phyloP scores from a whole-genome alignment of 37 sponge, comb jelly and placozoan genomes.

The Halisarca cf. caerulea region DNA sequence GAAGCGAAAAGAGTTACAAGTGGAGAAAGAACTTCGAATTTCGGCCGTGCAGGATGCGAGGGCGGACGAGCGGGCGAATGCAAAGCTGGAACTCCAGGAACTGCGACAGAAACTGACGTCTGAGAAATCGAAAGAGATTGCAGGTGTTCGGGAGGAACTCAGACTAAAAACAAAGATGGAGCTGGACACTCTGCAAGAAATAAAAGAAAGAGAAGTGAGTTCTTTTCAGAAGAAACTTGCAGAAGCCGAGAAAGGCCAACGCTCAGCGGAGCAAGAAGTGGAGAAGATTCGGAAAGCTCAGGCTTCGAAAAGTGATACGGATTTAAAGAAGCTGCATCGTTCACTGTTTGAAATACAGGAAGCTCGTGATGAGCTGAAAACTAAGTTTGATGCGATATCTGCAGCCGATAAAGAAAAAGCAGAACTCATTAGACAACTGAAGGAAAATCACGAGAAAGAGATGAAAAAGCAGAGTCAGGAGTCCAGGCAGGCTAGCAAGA shows the following conservation, averaged over 20 bases:
- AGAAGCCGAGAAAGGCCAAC: background rate
- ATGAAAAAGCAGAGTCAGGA: constrained; percentile 9
- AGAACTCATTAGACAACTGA: constrained; percentile 13
- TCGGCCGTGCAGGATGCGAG: background rate
- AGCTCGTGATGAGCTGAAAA: background rate
- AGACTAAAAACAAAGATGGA: background rate
- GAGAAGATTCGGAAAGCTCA: background rate
- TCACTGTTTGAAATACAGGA: background rate
- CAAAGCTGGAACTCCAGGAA: background rate
- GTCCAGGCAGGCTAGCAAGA: constrained; percentile 9
- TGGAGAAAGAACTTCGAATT: background rate
- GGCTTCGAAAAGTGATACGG: background rate
- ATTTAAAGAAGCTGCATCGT: background rate
- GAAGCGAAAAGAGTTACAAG: background rate
- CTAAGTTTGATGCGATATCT: background rate
- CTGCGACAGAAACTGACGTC: constrained; percentile 10
- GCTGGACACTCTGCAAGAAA: background rate
- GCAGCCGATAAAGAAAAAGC: constrained; percentile 20
- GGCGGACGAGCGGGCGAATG: background rate
- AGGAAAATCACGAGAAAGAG: constrained; percentile 21
- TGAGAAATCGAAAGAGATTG: background rate
- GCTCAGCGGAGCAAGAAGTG: background rate
- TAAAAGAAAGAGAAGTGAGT: background rate
- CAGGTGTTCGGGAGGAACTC: background rate
- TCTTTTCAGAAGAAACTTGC: background rate